Percentiles rank a stretch among this genome's conserved stretches.
phyloP scores from a whole-genome alignment of 2,888 invertebrate species.

The Idaea straminata region DNA sequence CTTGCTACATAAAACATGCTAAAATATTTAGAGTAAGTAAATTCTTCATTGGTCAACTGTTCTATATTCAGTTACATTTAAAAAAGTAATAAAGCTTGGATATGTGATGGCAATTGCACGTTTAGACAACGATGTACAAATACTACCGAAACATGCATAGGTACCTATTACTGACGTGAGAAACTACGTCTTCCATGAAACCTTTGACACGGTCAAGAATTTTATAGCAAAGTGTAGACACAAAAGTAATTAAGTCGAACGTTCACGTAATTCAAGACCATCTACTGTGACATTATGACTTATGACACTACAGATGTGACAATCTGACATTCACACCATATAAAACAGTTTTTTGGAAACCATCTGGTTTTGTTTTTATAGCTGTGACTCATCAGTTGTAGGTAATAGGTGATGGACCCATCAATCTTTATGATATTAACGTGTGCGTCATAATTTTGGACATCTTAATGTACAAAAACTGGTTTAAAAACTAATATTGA shows the following conservation, averaged over 20 bases:
- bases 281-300: conserved; percentile 24
- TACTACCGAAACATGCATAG: neutral
- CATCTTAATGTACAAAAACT: neutral
- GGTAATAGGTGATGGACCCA: conserved; percentile 11
- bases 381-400: conserved; percentile 44
- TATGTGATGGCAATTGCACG: conserved; percentile 18
- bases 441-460: neutral
- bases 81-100: conserved; percentile 16
- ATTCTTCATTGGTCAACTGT: neutral
- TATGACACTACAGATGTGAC: conserved; percentile 37
- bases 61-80: neutral
- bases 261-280: conserved; percentile 38
- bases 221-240: conserved; percentile 39
- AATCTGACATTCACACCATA: conserved; percentile 54
- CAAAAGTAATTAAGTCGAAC: conserved; percentile 57
- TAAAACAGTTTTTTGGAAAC: conserved; percentile 46
- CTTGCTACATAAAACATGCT: neutral
- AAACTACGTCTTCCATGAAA: conserved; percentile 42
- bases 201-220: conserved; percentile 56
- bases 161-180: conserved; percentile 43
- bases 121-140: conserved; percentile 11
- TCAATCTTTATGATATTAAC: conserved; percentile 28
- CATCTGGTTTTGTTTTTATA: conserved; percentile 31
- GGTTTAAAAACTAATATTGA: neutral
- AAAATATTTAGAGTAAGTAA: neutral